Percentiles rank a stretch among this genome's conserved stretches.
These are phyloP conservation scores for Penaeus chinensis DNA, from an alignment of 1,140 invertebrate genomes.

Conservation along the genomic window DNA sequence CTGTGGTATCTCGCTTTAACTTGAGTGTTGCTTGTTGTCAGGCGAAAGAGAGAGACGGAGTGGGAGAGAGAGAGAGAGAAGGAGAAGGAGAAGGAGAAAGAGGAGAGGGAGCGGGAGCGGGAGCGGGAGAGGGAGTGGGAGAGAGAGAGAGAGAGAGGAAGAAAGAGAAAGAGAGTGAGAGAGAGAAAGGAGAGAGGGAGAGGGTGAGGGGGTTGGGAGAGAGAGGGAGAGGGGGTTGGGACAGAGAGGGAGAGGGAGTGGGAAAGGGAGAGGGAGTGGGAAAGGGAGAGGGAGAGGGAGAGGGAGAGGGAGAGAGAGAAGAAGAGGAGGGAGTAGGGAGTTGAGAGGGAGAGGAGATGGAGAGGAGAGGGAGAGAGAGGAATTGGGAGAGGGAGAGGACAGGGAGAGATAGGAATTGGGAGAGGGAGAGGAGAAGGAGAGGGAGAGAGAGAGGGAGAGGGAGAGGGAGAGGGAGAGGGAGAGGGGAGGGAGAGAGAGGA, in stretches of 20 bases:
- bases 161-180: neutral
- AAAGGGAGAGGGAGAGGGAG: neutral
- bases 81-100: too few relatives aligned
- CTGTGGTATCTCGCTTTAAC: too few relatives aligned
- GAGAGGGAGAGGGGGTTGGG: neutral
- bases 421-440: neutral
- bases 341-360: neutral
- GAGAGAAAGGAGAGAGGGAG: neutral
- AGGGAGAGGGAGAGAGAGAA: neutral
- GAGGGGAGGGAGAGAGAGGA: too few relatives aligned
- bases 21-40: too few relatives aligned
- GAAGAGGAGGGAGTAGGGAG: neutral
- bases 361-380: neutral
- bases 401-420: neutral
- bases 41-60: too few relatives aligned
- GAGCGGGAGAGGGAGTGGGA: neutral
- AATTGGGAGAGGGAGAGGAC: too few relatives aligned
- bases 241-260: neutral
- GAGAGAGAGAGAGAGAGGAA: neutral
- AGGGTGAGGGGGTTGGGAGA: neutral
- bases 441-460: neutral
- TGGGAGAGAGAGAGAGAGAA: too few relatives aligned
- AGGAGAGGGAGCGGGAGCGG: neutral
- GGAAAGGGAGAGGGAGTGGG: neutral
- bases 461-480: neutral